Evolutionary conservation across 1,140 invertebrate genomes (phyloP).

Genomic region (Hestina assimilis): DNA sequence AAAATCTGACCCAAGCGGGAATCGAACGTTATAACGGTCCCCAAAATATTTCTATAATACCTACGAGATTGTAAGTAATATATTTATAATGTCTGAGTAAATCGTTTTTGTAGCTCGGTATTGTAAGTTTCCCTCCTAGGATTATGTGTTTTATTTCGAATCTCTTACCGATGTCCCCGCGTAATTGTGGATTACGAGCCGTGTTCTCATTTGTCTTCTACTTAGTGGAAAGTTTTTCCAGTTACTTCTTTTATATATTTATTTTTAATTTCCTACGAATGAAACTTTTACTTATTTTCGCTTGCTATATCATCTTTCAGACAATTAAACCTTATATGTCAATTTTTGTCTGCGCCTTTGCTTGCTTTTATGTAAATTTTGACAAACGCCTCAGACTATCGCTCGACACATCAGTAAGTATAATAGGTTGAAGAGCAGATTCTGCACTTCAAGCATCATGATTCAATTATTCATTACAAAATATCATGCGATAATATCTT

Average conservation of each 20-base stretch:
- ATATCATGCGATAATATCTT: too few species aligned
- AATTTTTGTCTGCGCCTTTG: too few species aligned
- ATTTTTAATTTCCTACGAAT: neutral
- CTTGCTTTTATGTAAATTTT: too few species aligned
- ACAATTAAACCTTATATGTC: too few species aligned
- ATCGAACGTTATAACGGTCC: too few species aligned
- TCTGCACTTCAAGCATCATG: too few species aligned
- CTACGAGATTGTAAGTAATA: neutral
- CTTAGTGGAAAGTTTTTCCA: slow-evolving; percentile 35
- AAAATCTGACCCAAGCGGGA: too few species aligned
- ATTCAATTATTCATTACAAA: too few species aligned
- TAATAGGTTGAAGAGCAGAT: too few species aligned
- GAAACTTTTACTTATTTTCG: neutral
- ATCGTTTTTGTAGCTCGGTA: slow-evolving; percentile 14
- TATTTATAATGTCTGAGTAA: neutral
- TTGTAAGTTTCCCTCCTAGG: slow-evolving; percentile 21
- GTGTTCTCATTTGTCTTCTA: slow-evolving; percentile 51
- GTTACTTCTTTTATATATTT: slow-evolving; percentile 5
- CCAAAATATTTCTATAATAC: too few species aligned
- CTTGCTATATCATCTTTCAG: neutral
- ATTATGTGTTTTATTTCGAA: slow-evolving; percentile 60
- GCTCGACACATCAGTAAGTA: too few species aligned
- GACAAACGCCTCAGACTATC: too few species aligned
- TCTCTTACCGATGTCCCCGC: slow-evolving; percentile 54
- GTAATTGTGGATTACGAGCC: slow-evolving; percentile 63